Base-by-base conservation (phyloP, 2,888 invertebrate genomes). In the Diaprepes abbreviatus region DNA sequence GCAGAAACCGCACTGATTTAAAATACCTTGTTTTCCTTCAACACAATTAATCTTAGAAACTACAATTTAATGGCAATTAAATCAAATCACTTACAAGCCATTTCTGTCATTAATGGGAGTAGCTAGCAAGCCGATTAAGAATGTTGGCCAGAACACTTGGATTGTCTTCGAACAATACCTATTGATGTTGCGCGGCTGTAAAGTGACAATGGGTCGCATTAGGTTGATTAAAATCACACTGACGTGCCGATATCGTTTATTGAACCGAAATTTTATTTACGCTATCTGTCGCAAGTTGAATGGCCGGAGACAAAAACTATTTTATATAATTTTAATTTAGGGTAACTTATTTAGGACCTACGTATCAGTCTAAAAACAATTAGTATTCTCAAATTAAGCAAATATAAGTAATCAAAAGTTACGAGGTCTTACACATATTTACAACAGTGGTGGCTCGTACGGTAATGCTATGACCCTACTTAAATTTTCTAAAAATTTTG, bases 201-300 rank as follows among this genome's bases (percentile, higher is more conserved):
- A 58, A 43, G 43, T 40, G 58, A 58, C 58, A 58, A 58, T 43
- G 45, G 58, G 19, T 36, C 24, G 40, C 58, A 58, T 58, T 58
- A 58, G 45, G 45, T 58, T 58, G 58, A 58, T 58, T 58, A 58
- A 31, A 58, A 43, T 58, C 57, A 40, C 28, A 38, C 43, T 24
- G 31, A 40, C 19, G 33, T 31, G 31, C 24, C 43, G 43, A 43
- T 31, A 58, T 33, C 58, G 58, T 58, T 31, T 58, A 58, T 58
- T 58, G 40, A 58, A 43, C 45, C 43, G 17, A 58, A 43, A 50
- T 50, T n/a, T 28, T n/a, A 50, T 10, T 50, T 45, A 45, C 12
- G 9, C 5, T 40, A 16, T 40, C 40, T 40, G 40, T 40, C 40
- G 16, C 5, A 16, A 17, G 40, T 17, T 9, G 16, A 36, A 14